Base-by-base conservation (phyloP, 1,140 invertebrate genomes). In the Drosophila busckii region DNA sequence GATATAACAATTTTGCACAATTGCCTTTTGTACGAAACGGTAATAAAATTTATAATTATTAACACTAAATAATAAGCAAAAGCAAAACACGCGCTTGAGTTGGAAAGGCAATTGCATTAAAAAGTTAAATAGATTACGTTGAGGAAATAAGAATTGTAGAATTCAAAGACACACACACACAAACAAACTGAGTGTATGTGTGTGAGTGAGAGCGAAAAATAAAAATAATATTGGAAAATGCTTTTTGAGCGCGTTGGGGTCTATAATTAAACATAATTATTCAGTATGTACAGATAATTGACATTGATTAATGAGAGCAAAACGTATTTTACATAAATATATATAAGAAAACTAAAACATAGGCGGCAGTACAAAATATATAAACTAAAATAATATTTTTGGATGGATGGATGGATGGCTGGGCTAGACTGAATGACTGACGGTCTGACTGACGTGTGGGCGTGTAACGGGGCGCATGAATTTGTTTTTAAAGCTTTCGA, bases 221-320 rank as follows among this genome's bases (percentile, higher is more conserved):
- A 65, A 67, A 55, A 59, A 69, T 68, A 65, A 54, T 73, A 80
- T 80, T 82, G 76, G 75, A 83, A 80, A 82, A 83, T 82, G 65
- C 76, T 75, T 69, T 53, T n/a, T n/a, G n/a, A n/a, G n/a, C n/a
- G n/a, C n/a, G n/a, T n/a, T 34, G 58, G 54, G 38, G 60, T 55
- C 75, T 75, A 84, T 84, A 84, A 84, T 84, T 84, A 84, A 84
- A 62, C 73, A 80, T 80, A 84, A 84, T 84, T 82, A 84, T 84
- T 84, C 71, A 84, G 73, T 82, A 76, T 73, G 75, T 83, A 83
- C 75, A 82, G 70, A 71, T 80, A 85, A 85, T 85, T 85, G 82
- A 85, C 82, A 85, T 85, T 85, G 82, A 85, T 85, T 85, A 85
- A 85, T 85, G 82, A 85, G 75, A 83, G 82, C 70, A 82, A 59